Percentiles rank a stretch among this genome's conserved stretches.
These are phyloP conservation scores for Andrena fulva DNA, from an alignment of 2,888 invertebrate species.

Conservation along the genomic window DNA sequence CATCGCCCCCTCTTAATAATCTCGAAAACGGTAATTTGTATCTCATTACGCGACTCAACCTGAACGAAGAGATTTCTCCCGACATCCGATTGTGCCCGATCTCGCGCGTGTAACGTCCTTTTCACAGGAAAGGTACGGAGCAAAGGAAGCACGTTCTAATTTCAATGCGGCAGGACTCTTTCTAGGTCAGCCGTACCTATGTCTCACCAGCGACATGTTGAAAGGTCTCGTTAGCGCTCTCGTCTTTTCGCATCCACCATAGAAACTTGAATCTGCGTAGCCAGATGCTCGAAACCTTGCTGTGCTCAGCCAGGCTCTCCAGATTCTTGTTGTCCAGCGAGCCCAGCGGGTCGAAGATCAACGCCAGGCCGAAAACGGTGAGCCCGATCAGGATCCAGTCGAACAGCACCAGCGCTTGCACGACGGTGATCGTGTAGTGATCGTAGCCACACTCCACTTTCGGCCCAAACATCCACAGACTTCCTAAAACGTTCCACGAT, in stretches of 20 bases:
- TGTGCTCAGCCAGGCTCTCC: slow-evolving; percentile 88
- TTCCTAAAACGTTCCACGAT: slow-evolving; percentile 92
- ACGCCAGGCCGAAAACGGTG: slow-evolving; percentile 90
- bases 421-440: slow-evolving; percentile 90
- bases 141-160: slow-evolving; percentile 42
- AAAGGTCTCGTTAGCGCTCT: slow-evolving; percentile 92
- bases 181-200: slow-evolving; percentile 79
- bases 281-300: slow-evolving; percentile 90
- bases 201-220: slow-evolving; percentile 91
- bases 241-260: slow-evolving; percentile 90
- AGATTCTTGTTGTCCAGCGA: slow-evolving; percentile 77
- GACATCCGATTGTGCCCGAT: neutral
- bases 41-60: neutral
- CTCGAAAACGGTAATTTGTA: neutral
- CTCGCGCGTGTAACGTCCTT: neutral
- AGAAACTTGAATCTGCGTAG: slow-evolving; percentile 91
- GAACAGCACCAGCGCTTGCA: slow-evolving; percentile 92
- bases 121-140: neutral
- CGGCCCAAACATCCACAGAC: slow-evolving; percentile 92
- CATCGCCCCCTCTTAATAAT: neutral
- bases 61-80: neutral
- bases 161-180: slow-evolving; percentile 67
- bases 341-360: slow-evolving; percentile 94
- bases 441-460: slow-evolving; percentile 89
- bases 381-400: slow-evolving; percentile 93